Percentiles rank a stretch among this genome's conserved stretches.
These are phyloP conservation scores for Catharus ustulatus DNA, from an alignment of 2,797 vertebrate species.

Conservation along the genomic window DNA sequence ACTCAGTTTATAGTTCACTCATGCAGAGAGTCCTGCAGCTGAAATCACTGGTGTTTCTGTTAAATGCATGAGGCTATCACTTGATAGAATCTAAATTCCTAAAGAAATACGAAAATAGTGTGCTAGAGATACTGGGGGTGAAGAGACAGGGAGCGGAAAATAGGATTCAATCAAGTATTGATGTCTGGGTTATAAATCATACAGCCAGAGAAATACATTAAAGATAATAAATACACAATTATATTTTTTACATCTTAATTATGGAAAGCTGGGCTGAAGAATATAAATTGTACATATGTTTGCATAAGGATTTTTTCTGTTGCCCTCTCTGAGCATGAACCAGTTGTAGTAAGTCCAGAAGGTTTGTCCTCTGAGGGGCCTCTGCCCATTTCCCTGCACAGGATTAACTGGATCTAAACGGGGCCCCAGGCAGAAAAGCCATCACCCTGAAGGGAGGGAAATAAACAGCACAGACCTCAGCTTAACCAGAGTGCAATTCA, in stretches of 20 bases:
- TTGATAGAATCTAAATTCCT: neutral
- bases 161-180: neutral
- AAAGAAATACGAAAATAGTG: neutral
- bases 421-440: neutral
- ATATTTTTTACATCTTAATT: neutral
- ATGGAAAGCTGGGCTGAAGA: neutral
- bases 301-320: neutral
- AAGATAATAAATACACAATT: neutral
- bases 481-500: neutral
- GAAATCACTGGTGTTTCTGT: neutral
- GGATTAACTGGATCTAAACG: neutral
- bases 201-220: neutral
- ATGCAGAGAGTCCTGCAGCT: neutral
- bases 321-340: neutral
- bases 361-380: neutral
- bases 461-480: neutral
- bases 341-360: neutral
- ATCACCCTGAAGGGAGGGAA: neutral
- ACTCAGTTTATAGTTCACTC: neutral
- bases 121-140: neutral
- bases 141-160: neutral
- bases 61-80: neutral
- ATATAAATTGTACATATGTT: neutral
- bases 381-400: neutral
- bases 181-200: neutral